These are phyloP conservation scores for Percina caprodes DNA, from an alignment of 2,113 vertebrate species.

Conservation along the genomic window DNA sequence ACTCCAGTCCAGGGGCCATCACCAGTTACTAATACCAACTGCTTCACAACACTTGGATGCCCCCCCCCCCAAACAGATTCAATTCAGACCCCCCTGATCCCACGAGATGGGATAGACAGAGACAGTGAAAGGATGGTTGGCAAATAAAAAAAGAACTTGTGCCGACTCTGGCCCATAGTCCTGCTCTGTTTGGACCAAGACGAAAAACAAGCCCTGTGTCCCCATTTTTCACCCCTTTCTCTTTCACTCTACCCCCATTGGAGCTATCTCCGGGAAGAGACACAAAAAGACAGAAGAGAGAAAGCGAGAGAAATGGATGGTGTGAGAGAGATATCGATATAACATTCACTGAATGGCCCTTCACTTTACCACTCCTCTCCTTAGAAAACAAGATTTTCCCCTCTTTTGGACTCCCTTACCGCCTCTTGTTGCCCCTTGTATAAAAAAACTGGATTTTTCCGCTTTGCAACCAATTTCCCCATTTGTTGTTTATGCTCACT, in stretches of 20 bases:
- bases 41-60: constrained; percentile 79
- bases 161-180: constrained; percentile 65
- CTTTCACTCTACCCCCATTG: constrained; percentile 62
- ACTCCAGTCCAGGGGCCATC: constrained; percentile 73
- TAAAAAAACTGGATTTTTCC: constrained; percentile 77
- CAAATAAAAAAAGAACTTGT: constrained; percentile 75
- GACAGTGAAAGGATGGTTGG: constrained; percentile 68
- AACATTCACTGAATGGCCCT: constrained; percentile 58
- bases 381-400: constrained; percentile 42
- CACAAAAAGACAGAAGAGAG: constrained; percentile 66
- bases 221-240: constrained; percentile 79
- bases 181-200: constrained; percentile 62
- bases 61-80: constrained; percentile 72
- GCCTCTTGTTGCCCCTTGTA: constrained; percentile 20
- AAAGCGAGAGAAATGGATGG: constrained; percentile 54
- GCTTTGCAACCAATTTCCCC: constrained; percentile 74
- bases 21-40: constrained; percentile 79
- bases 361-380: constrained; percentile 44
- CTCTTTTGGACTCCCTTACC: constrained; percentile 49
- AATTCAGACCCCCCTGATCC: constrained; percentile 76
- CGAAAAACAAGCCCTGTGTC: constrained; percentile 72
- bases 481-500: constrained; percentile 74
- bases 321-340: constrained; percentile 62
- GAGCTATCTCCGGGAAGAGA: constrained; percentile 69
- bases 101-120: constrained; percentile 70